phyloP scores from a whole-genome alignment of 2,888 invertebrate genomes.

The Drosophila emarginata region DNA sequence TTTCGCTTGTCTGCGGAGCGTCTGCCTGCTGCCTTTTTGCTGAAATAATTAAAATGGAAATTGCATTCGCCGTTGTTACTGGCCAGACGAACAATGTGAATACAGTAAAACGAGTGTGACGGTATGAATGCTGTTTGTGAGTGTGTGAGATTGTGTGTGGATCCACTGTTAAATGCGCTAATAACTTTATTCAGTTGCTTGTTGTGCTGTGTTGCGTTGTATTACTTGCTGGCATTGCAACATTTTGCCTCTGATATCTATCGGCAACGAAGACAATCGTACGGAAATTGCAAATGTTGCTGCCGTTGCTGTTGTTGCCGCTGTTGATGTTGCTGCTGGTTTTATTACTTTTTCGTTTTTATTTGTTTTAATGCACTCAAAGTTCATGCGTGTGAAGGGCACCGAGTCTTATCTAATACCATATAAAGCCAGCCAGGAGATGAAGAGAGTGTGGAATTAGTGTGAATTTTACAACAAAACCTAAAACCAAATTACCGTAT shows the following conservation, averaged over 20 bases:
- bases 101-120: too few species aligned
- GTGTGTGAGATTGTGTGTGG: constrained; percentile 33
- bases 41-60: constrained; percentile 75
- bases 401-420: constrained; percentile 53
- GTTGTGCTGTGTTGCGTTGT: constrained; percentile 35
- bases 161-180: constrained; percentile 72
- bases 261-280: constrained; percentile 69
- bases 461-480: constrained; percentile 36
- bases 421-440: not conserved
- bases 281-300: constrained; percentile 71
- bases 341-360: constrained; percentile 2
- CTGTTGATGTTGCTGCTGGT: constrained; percentile 23
- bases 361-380: constrained; percentile 44
- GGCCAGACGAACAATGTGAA: constrained; percentile 48
- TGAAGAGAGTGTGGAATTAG: constrained; percentile 31
- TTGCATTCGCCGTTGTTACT: constrained; percentile 65
- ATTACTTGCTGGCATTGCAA: constrained; percentile 56
- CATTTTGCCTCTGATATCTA: constrained; percentile 69
- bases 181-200: constrained; percentile 74
- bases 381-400: constrained; percentile 73
- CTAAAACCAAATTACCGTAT: constrained; percentile 50
- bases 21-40: constrained; percentile 57
- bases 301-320: constrained; percentile 10
- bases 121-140: constrained; percentile 2
- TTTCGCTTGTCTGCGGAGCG: constrained; percentile 56